Percentiles rank a stretch among this genome's conserved stretches.
phyloP scores from a whole-genome alignment of 2,113 vertebrate genomes.

The Barnardius zonarius region DNA sequence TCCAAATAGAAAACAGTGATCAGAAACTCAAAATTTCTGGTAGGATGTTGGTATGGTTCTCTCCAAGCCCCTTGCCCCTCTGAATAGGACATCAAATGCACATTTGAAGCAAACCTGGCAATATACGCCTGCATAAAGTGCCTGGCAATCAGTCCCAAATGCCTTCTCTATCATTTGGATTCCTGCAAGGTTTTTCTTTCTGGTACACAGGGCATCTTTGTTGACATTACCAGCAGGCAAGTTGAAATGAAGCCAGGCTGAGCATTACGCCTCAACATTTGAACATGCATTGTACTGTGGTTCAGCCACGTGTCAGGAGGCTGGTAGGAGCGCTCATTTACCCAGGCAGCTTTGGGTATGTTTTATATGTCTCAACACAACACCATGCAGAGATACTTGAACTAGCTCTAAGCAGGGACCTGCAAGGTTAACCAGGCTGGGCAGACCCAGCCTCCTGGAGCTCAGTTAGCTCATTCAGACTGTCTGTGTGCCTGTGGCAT shows the following conservation, averaged over 20 bases:
- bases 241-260: conserved; percentile 32
- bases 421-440: neutral
- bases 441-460: neutral
- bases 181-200: conserved; percentile 44
- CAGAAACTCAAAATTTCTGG: neutral
- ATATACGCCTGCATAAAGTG: neutral
- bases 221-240: conserved; percentile 36
- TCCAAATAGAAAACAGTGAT: neutral
- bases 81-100: neutral
- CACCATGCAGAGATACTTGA: neutral
- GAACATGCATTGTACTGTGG: neutral
- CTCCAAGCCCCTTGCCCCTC: neutral
- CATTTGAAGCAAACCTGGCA: conserved; percentile 10
- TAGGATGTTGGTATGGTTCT: neutral
- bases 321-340: neutral
- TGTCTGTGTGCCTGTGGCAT: neutral
- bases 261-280: neutral
- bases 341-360: neutral
- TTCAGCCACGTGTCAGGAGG: neutral
- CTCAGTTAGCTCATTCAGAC: neutral
- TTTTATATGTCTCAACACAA: neutral
- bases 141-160: conserved; percentile 19
- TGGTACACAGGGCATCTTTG: conserved; percentile 31
- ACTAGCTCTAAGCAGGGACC: neutral
- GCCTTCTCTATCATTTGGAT: conserved; percentile 6